Conservation (phyloP, 2,797 vertebrate species). For the Leptoclinus maculatus region DNA sequence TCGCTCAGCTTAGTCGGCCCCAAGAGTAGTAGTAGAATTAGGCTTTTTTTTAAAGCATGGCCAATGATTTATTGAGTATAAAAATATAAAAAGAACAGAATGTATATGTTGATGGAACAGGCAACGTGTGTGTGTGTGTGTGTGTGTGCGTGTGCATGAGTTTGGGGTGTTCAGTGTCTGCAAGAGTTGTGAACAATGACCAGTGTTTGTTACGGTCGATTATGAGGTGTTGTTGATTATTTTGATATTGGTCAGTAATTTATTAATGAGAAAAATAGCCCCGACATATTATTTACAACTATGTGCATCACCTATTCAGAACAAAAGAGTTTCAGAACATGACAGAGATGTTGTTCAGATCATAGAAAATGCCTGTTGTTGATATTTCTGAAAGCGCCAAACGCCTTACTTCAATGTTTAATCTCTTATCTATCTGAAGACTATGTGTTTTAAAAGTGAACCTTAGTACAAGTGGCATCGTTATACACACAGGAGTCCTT, state of each 20-base stretch:
- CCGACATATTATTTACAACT: slow-evolving; percentile 55
- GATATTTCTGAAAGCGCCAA: slow-evolving; percentile 92
- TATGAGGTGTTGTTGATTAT: slow-evolving; percentile 78
- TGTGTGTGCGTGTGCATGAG: slow-evolving; percentile 70
- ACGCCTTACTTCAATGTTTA: slow-evolving; percentile 95
- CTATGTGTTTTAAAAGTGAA: slow-evolving; percentile 86
- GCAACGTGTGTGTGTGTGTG: slow-evolving; percentile 53
- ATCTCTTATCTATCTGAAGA: slow-evolving; percentile 83
- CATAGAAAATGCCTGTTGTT: slow-evolving; percentile 87
- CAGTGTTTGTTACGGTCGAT: slow-evolving; percentile 77
- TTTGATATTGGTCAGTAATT: slow-evolving; percentile 75
- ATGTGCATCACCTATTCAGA: slow-evolving; percentile 70
- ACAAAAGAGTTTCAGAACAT: slow-evolving; percentile 85
- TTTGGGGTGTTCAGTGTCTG: slow-evolving; percentile 79
- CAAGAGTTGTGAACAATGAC: slow-evolving; percentile 78
- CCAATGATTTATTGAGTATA: slow-evolving; percentile 75
- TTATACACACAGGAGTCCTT: slow-evolving; percentile 92
- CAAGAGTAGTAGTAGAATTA: slow-evolving; percentile 81
- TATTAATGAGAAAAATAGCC: slow-evolving; percentile 66
- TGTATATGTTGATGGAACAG: slow-evolving; percentile 76
- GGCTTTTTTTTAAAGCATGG: slow-evolving; percentile 84
- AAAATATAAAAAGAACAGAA: slow-evolving; percentile 67
- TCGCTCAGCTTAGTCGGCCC: slow-evolving; percentile 78
- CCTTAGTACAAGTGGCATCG: slow-evolving; percentile 84
- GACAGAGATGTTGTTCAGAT: slow-evolving; percentile 84